Evolutionary conservation across 2,113 vertebrate species (phyloP).

Genomic region (Haliaeetus leucogaster): DNA sequence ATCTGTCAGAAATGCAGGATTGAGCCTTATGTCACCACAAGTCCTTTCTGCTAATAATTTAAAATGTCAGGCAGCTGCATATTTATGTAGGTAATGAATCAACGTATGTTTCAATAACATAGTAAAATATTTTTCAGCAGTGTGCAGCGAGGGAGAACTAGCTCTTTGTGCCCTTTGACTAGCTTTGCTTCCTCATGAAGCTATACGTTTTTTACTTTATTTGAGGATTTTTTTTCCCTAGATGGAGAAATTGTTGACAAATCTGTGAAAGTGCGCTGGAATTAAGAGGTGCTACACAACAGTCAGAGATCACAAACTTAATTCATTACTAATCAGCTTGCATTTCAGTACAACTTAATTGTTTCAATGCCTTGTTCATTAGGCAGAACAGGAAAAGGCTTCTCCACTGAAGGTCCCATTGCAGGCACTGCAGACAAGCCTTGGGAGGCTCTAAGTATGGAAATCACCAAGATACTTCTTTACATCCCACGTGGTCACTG

Average conservation of each 20-base stretch:
- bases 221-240: neutral
- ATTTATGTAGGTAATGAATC: neutral
- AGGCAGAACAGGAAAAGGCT: neutral
- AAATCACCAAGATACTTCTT: neutral
- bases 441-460: neutral
- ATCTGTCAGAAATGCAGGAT: neutral
- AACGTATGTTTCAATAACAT: neutral
- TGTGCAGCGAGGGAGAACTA: neutral
- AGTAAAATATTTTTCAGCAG: neutral
- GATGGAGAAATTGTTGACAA: neutral
- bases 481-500: neutral
- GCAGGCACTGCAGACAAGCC: neutral
- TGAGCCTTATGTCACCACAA: neutral
- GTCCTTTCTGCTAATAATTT: neutral
- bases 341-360: constrained; percentile 9
- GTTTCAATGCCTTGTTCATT: neutral
- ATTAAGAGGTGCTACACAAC: neutral
- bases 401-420: neutral
- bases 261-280: neutral
- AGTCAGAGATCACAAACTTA: constrained; percentile 11
- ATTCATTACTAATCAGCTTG: neutral
- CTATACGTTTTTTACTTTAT: neutral
- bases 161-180: neutral
- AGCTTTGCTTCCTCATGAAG: neutral
- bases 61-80: neutral